phyloP scores from a whole-genome alignment of 2,113 vertebrate species.

The Sclerurus mexicanus region DNA sequence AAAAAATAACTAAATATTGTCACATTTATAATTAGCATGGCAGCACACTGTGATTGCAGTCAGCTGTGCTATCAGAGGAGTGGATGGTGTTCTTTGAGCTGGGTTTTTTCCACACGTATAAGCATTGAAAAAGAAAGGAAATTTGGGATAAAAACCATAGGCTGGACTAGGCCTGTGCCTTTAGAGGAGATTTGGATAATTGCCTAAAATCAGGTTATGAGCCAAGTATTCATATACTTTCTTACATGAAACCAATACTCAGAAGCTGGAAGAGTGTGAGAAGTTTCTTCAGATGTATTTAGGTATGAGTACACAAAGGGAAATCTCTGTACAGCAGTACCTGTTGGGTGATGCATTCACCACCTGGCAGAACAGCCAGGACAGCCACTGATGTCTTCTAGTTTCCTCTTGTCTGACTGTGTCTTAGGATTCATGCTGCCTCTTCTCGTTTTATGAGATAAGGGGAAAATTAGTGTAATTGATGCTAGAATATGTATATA shows the following conservation, averaged over 20 bases:
- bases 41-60: rapidly evolving
- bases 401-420: not conserved
- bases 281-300: not conserved
- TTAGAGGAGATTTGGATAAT: not conserved
- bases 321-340: not conserved
- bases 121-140: not conserved
- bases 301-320: not conserved
- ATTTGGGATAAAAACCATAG: rapidly evolving
- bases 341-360: not conserved
- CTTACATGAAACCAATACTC: not conserved
- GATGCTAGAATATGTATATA: not conserved
- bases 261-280: not conserved
- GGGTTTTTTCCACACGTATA: not conserved
- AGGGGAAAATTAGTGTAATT: not conserved
- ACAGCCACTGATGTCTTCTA: not conserved
- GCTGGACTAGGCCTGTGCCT: not conserved
- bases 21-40: not conserved
- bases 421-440: not conserved
- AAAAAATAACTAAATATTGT: not conserved
- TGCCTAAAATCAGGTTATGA: not conserved
- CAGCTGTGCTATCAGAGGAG: not conserved
- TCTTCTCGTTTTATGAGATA: not conserved
- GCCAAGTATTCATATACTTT: not conserved
- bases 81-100: not conserved
- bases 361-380: not conserved